Evolutionary conservation across 23 tunicate species (phyloP).

Genomic region (Trididemnum nubilum): DNA sequence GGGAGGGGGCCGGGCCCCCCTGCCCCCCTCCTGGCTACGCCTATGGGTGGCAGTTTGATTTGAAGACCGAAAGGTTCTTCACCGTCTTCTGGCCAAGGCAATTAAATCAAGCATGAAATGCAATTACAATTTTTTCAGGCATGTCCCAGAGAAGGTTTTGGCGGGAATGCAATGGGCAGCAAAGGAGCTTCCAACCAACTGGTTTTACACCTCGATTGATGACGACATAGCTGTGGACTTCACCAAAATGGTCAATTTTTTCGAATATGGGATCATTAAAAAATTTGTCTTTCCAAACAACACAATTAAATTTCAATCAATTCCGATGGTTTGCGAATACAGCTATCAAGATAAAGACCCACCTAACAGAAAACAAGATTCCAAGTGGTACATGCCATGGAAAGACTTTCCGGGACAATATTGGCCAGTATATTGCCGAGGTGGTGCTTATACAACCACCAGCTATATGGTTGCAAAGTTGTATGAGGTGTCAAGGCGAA

Average conservation of each 20-base stretch:
- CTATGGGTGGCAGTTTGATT: too few species aligned
- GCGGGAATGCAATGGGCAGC: conserved; percentile 68
- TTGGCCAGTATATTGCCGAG: conserved; percentile 59
- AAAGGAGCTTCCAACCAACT: conserved; percentile 10
- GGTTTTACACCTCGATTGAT: conserved; percentile 42
- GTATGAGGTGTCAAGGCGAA: conserved; percentile 26
- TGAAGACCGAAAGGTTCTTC: too few species aligned
- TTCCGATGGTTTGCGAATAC: conserved; percentile 55
- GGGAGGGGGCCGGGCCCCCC: too few species aligned
- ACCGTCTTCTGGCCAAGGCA: too few species aligned
- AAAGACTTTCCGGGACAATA: conserved; percentile 15
- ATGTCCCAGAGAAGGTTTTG: conserved; percentile 39
- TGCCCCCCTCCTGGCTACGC: too few species aligned
- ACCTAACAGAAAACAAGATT: conserved; percentile 24
- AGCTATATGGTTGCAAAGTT: neutral
- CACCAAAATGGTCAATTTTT: neutral
- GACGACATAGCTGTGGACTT: conserved; percentile 30
- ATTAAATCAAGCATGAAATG: too few species aligned
- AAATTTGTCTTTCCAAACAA: neutral
- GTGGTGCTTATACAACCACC: conserved; percentile 40
- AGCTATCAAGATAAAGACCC: conserved; percentile 46
- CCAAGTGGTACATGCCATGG: conserved; percentile 50
- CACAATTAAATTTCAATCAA: neutral
- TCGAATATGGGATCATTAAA: neutral
- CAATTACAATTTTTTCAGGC: conserved; percentile 26